Percentiles rank a stretch among this genome's conserved stretches.
phyloP scores from a whole-genome alignment of 2,113 vertebrate species.

The Hemibagrus wyckioides region DNA sequence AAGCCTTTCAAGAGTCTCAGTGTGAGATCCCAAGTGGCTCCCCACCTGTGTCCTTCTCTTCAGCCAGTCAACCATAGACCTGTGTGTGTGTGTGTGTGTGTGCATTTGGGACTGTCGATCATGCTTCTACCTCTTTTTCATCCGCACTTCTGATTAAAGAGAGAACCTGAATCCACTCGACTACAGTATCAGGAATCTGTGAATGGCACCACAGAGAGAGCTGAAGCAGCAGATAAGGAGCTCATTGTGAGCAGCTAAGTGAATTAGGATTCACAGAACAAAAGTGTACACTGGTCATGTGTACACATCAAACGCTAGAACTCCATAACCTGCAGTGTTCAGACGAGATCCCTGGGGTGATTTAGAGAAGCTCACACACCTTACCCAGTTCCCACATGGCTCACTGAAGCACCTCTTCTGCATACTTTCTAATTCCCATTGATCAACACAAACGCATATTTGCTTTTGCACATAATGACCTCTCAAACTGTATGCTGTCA shows the following conservation, averaged over 20 bases:
- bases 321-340: background rate
- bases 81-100: background rate
- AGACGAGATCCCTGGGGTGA: conserved; percentile 8
- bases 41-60: conserved; percentile 25
- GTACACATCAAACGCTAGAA: conserved; percentile 24
- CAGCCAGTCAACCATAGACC: conserved; percentile 34
- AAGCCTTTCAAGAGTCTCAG: conserved; percentile 12
- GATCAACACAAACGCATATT: conserved; percentile 28
- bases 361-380: conserved; percentile 5
- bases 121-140: background rate
- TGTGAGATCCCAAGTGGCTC: conserved; percentile 41
- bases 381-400: background rate
- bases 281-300: conserved; percentile 33
- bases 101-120: background rate
- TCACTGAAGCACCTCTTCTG: background rate
- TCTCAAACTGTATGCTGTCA: conserved; percentile 22
- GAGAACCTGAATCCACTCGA: conserved; percentile 75
- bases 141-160: conserved; percentile 71
- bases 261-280: conserved; percentile 50
- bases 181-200: conserved; percentile 58
- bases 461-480: conserved; percentile 25
- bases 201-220: conserved; percentile 58
- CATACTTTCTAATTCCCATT: conserved; percentile 17
- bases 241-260: conserved; percentile 60
- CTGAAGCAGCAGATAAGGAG: conserved; percentile 61